Conservation (phyloP, 2,888 invertebrate genomes). For the Eugnorisma glareosa region DNA sequence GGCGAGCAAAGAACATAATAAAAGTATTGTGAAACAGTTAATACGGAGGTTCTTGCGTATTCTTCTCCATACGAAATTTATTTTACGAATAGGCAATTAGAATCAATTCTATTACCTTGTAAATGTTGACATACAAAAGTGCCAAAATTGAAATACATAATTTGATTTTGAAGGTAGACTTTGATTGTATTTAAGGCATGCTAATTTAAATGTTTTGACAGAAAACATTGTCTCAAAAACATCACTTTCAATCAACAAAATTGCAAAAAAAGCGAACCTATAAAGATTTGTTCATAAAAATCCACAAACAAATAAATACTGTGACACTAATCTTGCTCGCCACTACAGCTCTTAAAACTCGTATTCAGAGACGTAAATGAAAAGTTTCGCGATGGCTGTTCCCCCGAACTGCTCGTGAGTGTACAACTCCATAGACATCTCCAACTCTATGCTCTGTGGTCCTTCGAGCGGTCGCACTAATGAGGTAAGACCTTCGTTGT, state of each 20-base stretch:
- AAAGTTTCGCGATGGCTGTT: conserved; percentile 95
- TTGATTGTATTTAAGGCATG: background rate
- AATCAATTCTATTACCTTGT: background rate
- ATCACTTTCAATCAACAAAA: background rate
- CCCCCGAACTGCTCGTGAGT: conserved; percentile 94
- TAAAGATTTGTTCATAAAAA: background rate
- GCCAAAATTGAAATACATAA: background rate
- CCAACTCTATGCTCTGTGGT: conserved; percentile 97
- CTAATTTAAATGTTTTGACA: background rate
- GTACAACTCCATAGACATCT: conserved; percentile 96
- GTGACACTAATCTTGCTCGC: conserved; percentile 23
- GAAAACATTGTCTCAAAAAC: background rate
- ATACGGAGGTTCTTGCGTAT: too few species aligned
- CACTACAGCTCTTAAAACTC: conserved; percentile 85
- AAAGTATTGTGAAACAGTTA: background rate
- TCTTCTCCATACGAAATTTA: too few species aligned
- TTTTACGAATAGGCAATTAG: too few species aligned
- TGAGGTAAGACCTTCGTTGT: conserved; percentile 94
- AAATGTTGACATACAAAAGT: background rate
- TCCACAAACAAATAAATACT: conserved; percentile 23
- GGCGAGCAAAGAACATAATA: conserved; percentile 22
- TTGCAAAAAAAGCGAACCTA: background rate
- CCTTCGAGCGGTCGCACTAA: conserved; percentile 94
- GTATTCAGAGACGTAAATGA: conserved; percentile 96
- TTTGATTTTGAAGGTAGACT: background rate